Percentiles rank a stretch among this genome's conserved stretches.
Evolutionary conservation across 2,113 vertebrate species (phyloP).

Genomic region (Rhabdomys dilectus): DNA sequence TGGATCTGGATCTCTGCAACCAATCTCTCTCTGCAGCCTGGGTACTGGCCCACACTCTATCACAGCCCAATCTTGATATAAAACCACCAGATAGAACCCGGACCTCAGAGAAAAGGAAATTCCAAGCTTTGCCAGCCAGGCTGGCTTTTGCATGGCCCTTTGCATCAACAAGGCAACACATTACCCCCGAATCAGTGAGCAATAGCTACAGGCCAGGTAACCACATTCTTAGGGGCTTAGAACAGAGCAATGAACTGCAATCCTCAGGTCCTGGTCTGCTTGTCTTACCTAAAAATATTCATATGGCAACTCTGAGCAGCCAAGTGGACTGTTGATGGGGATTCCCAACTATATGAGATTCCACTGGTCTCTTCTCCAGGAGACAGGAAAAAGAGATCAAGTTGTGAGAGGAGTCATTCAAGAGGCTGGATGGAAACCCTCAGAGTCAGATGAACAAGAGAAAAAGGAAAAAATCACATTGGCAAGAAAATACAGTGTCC

Average conservation of each 20-base stretch:
- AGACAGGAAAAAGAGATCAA: rapidly evolving
- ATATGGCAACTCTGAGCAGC: rapidly evolving
- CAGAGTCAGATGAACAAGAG: background rate
- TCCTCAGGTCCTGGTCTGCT: background rate
- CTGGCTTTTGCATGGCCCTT: background rate
- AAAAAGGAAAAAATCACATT: background rate
- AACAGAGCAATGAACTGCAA: rapidly evolving
- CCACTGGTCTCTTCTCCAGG: too few species aligned
- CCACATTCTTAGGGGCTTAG: background rate
- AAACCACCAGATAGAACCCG: background rate
- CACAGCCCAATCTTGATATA: background rate
- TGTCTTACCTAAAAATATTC: background rate
- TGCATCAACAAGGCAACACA: rapidly evolving
- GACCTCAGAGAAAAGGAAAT: background rate
- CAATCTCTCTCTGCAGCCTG: background rate
- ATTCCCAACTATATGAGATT: rapidly evolving
- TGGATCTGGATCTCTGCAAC: background rate
- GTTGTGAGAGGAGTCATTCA: rapidly evolving
- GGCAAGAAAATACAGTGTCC: background rate
- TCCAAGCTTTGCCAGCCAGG: background rate
- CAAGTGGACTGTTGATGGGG: too few species aligned
- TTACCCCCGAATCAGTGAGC: background rate
- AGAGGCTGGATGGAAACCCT: background rate
- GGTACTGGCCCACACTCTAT: rapidly evolving
- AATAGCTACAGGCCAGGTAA: background rate